Conservation (phyloP, 2,888 invertebrate genomes). For the Leucoptera coffeella region DNA sequence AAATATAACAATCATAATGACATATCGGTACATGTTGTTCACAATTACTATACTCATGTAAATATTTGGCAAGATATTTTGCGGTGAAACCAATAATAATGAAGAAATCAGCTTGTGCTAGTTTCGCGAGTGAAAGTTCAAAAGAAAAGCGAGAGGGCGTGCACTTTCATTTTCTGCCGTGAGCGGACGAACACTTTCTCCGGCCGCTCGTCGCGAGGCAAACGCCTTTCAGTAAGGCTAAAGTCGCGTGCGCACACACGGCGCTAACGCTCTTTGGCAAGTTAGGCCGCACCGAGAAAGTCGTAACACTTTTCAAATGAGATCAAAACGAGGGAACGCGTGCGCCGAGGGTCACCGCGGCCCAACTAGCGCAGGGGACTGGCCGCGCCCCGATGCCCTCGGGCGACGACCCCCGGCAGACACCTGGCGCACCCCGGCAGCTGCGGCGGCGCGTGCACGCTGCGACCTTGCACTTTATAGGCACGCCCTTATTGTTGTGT, state of each 20-base stretch:
- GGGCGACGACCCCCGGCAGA: slow-evolving; percentile 29
- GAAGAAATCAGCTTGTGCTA: no score
- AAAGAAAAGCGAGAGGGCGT: slow-evolving; percentile 52
- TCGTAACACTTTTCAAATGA: slow-evolving; percentile 53
- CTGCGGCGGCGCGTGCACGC: slow-evolving; percentile 29
- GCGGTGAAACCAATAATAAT: no score
- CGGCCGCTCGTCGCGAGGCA: no score
- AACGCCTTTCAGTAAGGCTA: no score
- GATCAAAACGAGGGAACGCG: no score
- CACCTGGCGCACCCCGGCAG: slow-evolving; percentile 39
- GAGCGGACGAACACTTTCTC: slow-evolving; percentile 45
- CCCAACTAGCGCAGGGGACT: slow-evolving; percentile 40
- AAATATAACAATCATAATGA: no score
- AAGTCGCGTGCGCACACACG: slow-evolving; percentile 28
- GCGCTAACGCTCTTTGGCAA: slow-evolving; percentile 30
- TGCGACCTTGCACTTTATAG: slow-evolving; percentile 53
- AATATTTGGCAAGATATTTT: no score
- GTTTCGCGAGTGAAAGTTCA: slow-evolving; percentile 48
- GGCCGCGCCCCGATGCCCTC: slow-evolving; percentile 18
- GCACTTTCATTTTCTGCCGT: slow-evolving; percentile 50
- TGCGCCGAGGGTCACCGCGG: slow-evolving; percentile 41
- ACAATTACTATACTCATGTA: no score
- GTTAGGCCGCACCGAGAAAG: slow-evolving; percentile 38
- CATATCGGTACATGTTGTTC: no score
- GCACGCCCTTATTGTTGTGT: slow-evolving; percentile 49